A percentile compares a stretch with the other conserved stretches of the same genome.
These are phyloP conservation scores for Gobionotothen gibberifrons DNA, from an alignment of 2,797 vertebrate species.

Conservation along the genomic window DNA sequence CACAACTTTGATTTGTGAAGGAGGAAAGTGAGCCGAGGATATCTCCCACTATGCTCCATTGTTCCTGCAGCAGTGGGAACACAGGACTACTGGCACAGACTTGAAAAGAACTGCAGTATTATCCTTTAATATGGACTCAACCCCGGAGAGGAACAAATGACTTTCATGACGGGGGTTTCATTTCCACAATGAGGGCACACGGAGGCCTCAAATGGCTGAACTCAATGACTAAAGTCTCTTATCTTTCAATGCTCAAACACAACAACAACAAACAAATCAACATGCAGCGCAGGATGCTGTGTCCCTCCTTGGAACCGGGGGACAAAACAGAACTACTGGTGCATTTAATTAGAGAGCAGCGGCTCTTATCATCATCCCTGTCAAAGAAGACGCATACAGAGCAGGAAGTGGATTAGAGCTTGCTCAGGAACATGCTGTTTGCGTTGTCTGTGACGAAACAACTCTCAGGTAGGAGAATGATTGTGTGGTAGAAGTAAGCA, in stretches of 20 bases:
- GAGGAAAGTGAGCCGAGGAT: conserved; percentile 17
- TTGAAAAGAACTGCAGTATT: conserved; percentile 31
- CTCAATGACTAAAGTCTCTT: conserved; percentile 34
- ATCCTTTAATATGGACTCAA: conserved; percentile 19
- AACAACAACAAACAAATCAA: conserved; percentile 48
- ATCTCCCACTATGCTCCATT: conserved; percentile 14
- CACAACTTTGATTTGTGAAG: conserved; percentile 8
- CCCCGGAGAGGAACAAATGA: background rate
- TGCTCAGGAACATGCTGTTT: conserved; percentile 17
- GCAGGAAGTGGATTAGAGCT: conserved; percentile 52
- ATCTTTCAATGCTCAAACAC: conserved; percentile 35
- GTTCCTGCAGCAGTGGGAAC: conserved; percentile 2
- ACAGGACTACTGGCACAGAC: background rate
- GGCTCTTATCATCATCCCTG: conserved; percentile 39
- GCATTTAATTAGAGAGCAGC: conserved; percentile 61
- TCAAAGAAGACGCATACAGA: conserved; percentile 20
- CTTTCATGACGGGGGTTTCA: conserved; percentile 13
- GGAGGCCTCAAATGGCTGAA: conserved; percentile 27
- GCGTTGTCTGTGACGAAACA: conserved; percentile 22
- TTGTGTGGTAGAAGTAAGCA: conserved; percentile 15
- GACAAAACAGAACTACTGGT: conserved; percentile 35
- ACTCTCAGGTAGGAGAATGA: conserved; percentile 4
- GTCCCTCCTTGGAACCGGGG: conserved; percentile 10
- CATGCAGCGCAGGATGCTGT: conserved; percentile 32
- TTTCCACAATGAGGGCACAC: background rate